Conservation (phyloP, 2,888 invertebrate genomes). For the Lysandra bellargus region DNA sequence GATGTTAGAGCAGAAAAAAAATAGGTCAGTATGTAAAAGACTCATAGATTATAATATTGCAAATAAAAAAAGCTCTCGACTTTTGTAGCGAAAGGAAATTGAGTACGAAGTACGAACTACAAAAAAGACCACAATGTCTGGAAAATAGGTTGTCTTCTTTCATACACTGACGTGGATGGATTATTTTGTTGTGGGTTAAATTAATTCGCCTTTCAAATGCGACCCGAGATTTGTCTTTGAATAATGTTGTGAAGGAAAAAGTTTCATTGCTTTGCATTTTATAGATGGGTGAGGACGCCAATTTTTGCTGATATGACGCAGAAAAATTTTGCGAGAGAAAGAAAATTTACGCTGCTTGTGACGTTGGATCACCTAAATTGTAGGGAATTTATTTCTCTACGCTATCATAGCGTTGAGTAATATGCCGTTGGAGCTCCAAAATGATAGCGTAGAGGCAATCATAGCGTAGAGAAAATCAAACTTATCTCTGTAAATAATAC, state of each 20-base stretch:
- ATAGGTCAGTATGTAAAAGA: not conserved
- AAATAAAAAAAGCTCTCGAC: not conserved
- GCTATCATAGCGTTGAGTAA: no score
- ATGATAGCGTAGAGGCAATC: no score
- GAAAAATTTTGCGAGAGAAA: no score
- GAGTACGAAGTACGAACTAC: slow-evolving; percentile 35
- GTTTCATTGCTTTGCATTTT: not conserved
- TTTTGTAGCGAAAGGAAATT: slow-evolving; percentile 37
- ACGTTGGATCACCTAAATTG: no score
- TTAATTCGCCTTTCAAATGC: slow-evolving; percentile 25
- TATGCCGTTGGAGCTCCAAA: no score
- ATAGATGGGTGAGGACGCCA: not conserved
- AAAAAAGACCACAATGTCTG: slow-evolving; percentile 38
- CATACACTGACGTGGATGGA: slow-evolving; percentile 36
- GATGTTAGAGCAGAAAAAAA: not conserved
- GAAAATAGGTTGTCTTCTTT: slow-evolving; percentile 36
- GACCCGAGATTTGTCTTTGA: slow-evolving; percentile 9
- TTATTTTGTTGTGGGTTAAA: slow-evolving; percentile 31
- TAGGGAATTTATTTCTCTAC: no score
- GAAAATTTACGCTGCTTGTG: no score
- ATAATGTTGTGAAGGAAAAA: slow-evolving; percentile 12
- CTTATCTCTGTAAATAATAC: no score
- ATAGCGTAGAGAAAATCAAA: no score
- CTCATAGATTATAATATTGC: not conserved
- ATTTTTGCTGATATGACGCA: no score